Evolutionary conservation across 2,888 invertebrate species (phyloP).

Genomic region (Sminthurides aquaticus): DNA sequence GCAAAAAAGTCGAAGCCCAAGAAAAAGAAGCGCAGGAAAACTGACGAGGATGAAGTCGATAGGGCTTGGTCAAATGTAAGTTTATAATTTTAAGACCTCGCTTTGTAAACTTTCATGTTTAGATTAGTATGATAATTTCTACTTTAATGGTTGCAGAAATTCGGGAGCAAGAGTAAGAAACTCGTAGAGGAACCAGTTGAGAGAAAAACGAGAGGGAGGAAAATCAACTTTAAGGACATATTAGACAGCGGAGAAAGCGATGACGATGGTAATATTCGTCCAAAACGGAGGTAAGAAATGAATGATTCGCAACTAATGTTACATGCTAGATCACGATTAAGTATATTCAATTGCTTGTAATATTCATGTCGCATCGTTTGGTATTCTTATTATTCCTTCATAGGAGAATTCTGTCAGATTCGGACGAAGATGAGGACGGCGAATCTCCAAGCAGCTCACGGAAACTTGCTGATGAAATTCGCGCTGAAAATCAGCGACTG

Average conservation of each 20-base stretch:
- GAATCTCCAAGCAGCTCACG: constrained; percentile 30
- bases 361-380: not conserved
- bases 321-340: not conserved
- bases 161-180: constrained; percentile 25
- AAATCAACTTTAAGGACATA: constrained; percentile 67
- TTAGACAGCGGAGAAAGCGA: constrained; percentile 59
- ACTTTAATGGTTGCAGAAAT: constrained; percentile 22
- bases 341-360: not conserved
- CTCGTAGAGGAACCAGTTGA: constrained; percentile 47
- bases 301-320: not conserved
- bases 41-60: constrained; percentile 44
- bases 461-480: constrained; percentile 40
- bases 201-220: constrained; percentile 63
- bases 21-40: constrained; percentile 43
- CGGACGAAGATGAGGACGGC: constrained; percentile 32
- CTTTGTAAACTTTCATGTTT: no score
- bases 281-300: constrained; percentile 41
- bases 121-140: no score
- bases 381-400: not conserved
- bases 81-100: constrained; percentile 15
- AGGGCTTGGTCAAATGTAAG: constrained; percentile 42
- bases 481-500: constrained; percentile 38
- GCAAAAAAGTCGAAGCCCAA: constrained; percentile 36
- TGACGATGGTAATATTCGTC: constrained; percentile 50
- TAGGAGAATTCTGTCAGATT: constrained; percentile 35